phyloP scores from a whole-genome alignment of 1,140 invertebrate genomes.

The Tetramorium alpestre region DNA sequence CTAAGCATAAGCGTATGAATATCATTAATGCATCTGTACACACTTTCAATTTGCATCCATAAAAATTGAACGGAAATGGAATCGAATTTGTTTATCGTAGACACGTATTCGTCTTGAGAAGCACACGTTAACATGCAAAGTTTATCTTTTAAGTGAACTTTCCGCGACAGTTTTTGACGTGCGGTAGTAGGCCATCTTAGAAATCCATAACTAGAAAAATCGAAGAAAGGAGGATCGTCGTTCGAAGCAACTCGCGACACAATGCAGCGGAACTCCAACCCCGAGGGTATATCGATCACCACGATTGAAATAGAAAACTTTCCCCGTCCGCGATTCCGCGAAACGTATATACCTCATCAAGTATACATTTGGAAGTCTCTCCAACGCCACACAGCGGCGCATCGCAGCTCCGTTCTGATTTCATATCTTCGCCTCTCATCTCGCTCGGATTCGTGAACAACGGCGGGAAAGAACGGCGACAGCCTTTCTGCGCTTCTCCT shows the following conservation, averaged over 20 bases:
- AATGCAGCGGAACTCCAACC: conserved; percentile 41
- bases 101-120: neutral
- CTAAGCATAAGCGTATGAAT: neutral
- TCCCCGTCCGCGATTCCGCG: conserved; percentile 48
- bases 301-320: conserved; percentile 61
- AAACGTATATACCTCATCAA: conserved; percentile 59
- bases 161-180: neutral
- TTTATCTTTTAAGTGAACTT: neutral
- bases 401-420: neutral
- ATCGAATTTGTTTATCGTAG: neutral
- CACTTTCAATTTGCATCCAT: neutral
- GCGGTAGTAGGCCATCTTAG: neutral
- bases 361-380: conserved; percentile 47
- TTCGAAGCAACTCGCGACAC: conserved; percentile 17
- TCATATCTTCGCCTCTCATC: conserved; percentile 27
- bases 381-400: neutral
- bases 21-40: neutral
- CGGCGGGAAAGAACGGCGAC: conserved; percentile 6
- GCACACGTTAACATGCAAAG: neutral
- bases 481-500: neutral
- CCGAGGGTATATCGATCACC: conserved; percentile 45
- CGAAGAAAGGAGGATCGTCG: conserved; percentile 4
- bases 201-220: conserved; percentile 15
- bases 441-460: neutral
- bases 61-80: neutral